phyloP scores from a whole-genome alignment of 2,888 invertebrate genomes.

The Habroteleia sp. region DNA sequence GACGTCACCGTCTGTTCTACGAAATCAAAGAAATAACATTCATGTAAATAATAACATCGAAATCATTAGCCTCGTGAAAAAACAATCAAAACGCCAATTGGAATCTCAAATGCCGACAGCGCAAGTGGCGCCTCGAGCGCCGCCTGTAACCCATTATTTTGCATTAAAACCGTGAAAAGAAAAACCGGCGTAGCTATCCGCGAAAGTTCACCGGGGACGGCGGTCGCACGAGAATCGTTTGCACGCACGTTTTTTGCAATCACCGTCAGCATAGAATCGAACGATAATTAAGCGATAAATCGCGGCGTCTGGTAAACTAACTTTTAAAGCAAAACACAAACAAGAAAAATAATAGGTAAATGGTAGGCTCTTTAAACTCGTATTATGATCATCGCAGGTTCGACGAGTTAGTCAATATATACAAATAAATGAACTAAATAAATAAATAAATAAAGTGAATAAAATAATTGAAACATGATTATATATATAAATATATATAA shows the following conservation, averaged over 20 bases:
- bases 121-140: constrained; percentile 9
- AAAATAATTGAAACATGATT: constrained; percentile 66
- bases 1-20: constrained; percentile 9
- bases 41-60: constrained; percentile 56
- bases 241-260: constrained; percentile 54
- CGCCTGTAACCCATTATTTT: neutral
- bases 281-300: constrained; percentile 29
- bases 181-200: constrained; percentile 33
- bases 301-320: constrained; percentile 27
- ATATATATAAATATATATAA: constrained; percentile 43
- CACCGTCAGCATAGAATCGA: constrained; percentile 44
- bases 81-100: constrained; percentile 50
- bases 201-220: constrained; percentile 6
- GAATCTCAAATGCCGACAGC: constrained; percentile 51
- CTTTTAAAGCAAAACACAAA: constrained; percentile 30
- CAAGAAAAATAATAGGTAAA: constrained; percentile 38
- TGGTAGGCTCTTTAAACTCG: constrained; percentile 74
- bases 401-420: constrained; percentile 73
- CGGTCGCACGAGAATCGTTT: constrained; percentile 39
- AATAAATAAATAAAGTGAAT: constrained; percentile 37
- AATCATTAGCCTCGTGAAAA: constrained; percentile 52
- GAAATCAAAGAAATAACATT: constrained; percentile 52
- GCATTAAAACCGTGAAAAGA: neutral
- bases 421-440: constrained; percentile 58
- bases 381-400: constrained; percentile 73